Evolutionary conservation across 2,113 vertebrate species (phyloP).

Genomic region (Phaethornis superciliosus): DNA sequence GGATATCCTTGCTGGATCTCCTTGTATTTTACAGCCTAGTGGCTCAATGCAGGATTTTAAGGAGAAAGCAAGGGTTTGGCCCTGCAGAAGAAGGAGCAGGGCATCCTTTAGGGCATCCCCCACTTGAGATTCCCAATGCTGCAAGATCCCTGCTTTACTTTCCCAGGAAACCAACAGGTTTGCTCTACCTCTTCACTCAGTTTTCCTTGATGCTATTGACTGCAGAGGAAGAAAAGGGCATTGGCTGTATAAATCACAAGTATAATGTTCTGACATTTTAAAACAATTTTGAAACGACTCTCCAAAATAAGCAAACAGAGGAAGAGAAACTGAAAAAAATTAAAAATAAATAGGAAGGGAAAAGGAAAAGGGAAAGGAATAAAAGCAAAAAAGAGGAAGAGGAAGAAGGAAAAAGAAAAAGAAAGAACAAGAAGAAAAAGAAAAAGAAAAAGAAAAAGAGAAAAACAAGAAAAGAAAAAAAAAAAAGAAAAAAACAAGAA

Average conservation of each 20-base stretch:
- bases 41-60: not conserved
- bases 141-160: not conserved
- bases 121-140: not conserved
- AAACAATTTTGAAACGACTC: not conserved
- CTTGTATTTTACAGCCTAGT: not conserved
- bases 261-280: constrained; percentile 30
- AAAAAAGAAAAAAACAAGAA: not conserved
- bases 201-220: not conserved
- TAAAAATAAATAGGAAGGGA: not conserved
- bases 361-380: not conserved
- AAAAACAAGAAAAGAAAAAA: not conserved
- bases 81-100: not conserved
- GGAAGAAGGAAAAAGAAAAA: not conserved
- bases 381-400: not conserved
- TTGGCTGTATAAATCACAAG: not conserved
- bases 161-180: not conserved
- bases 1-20: not conserved
- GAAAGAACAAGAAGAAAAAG: not conserved
- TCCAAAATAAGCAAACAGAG: constrained; percentile 21
- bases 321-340: not conserved
- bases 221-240: constrained; percentile 44
- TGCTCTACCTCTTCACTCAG: not conserved
- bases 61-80: not conserved
- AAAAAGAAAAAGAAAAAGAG: not conserved
- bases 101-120: not conserved